Evolutionary conservation across 2,888 invertebrate species (phyloP).

Genomic region (Lottia gigantea): DNA sequence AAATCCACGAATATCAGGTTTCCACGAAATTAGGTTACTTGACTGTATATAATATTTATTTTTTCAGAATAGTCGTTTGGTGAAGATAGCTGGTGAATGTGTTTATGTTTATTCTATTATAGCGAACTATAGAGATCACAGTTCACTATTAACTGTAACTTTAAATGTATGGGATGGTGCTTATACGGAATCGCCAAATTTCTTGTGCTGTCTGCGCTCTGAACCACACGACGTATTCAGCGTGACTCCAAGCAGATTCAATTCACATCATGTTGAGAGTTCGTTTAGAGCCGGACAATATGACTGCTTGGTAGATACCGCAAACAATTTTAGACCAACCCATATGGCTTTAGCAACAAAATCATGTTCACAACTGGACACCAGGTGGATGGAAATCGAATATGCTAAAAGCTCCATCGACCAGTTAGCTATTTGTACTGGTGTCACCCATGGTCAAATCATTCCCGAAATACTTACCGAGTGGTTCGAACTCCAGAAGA

Average conservation of each 20-base stretch:
- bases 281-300: not conserved
- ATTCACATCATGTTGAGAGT: not conserved
- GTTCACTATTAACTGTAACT: not conserved
- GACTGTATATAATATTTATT: no score
- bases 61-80: not conserved
- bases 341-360: not conserved
- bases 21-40: no score
- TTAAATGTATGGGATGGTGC: not conserved
- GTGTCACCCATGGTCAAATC: not conserved
- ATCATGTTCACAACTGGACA: not conserved
- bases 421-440: not conserved
- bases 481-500: constrained; percentile 7
- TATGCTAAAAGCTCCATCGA: not conserved
- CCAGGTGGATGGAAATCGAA: not conserved
- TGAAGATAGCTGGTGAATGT: not conserved
- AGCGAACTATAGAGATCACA: not conserved
- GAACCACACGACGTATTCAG: not conserved
- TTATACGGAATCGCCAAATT: not conserved
- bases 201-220: not conserved
- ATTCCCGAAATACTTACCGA: not conserved
- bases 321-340: not conserved
- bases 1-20: no score
- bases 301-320: not conserved
- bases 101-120: not conserved
- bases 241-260: not conserved